These are phyloP conservation scores for Pandemis cinnamomeana DNA, from an alignment of 2,888 invertebrate genomes.

Conservation along the genomic window DNA sequence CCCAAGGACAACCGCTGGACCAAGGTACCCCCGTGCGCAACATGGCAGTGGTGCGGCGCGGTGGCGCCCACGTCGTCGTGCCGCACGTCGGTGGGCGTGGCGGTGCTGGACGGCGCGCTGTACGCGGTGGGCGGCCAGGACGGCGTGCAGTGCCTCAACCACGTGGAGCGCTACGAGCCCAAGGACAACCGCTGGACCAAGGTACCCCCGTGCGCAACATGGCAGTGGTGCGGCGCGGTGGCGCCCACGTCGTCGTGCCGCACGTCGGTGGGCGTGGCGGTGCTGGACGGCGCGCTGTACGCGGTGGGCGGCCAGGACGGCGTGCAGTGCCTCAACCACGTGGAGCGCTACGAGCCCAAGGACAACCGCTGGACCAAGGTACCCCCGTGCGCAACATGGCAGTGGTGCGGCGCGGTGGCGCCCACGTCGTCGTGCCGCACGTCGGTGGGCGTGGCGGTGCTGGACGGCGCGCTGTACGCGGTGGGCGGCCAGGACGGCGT, in stretches of 20 bases:
- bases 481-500: no score
- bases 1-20: no score
- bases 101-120: conserved; percentile 96
- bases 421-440: conserved; percentile 99
- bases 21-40: no score
- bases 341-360: no score
- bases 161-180: no score
- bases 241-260: conserved; percentile 99
- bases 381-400: no score
- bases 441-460: conserved; percentile 98
- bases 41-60: conserved; percentile 97
- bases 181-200: no score
- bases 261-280: conserved; percentile 98
- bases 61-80: conserved; percentile 99
- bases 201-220: no score
- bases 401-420: conserved; percentile 99
- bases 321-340: no score
- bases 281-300: conserved; percentile 96
- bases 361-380: no score
- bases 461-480: conserved; percentile 97
- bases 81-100: conserved; percentile 98
- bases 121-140: conserved; percentile 99
- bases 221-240: conserved; percentile 98
- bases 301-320: no score
- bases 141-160: no score